phyloP scores from a whole-genome alignment of 2,797 vertebrate genomes.

The Lagodon rhomboides region DNA sequence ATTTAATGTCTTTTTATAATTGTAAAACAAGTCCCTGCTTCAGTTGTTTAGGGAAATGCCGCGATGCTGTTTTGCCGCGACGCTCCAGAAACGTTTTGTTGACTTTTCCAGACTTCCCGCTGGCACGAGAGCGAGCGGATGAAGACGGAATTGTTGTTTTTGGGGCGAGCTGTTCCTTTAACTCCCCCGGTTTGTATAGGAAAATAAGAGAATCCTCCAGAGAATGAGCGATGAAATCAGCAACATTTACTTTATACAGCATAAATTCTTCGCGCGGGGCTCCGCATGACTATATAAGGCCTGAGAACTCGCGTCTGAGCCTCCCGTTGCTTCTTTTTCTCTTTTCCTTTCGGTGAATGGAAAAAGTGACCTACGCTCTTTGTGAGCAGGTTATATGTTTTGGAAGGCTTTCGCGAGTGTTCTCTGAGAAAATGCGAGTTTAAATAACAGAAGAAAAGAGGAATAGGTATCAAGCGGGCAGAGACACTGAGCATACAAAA shows the following conservation, averaged over 20 bases:
- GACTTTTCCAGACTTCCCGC: no score
- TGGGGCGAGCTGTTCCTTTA: no score
- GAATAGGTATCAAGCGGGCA: constrained; percentile 69
- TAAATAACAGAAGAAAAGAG: constrained; percentile 65
- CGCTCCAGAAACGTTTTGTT: no score
- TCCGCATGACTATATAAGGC: constrained; percentile 28
- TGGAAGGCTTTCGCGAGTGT: constrained; percentile 36
- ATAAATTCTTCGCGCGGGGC: not conserved
- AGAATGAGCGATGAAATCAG: constrained; percentile 13
- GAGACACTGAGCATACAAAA: constrained; percentile 67
- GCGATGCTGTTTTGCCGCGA: no score
- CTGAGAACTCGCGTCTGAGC: constrained; percentile 19
- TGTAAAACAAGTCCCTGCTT: no score
- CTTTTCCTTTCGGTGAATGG: constrained; percentile 23
- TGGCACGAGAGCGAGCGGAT: no score
- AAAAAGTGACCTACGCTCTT: constrained; percentile 42
- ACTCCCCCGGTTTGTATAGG: constrained; percentile 13
- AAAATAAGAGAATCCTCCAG: not conserved
- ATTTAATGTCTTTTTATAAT: no score
- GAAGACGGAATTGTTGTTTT: no score
- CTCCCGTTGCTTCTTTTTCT: constrained; percentile 26
- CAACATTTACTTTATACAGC: not conserved
- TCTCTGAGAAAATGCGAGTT: constrained; percentile 48
- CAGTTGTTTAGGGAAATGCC: no score
- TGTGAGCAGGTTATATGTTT: constrained; percentile 58